Base-by-base conservation (phyloP, 2,888 invertebrate genomes). In the Dromius quadrimaculatus region DNA sequence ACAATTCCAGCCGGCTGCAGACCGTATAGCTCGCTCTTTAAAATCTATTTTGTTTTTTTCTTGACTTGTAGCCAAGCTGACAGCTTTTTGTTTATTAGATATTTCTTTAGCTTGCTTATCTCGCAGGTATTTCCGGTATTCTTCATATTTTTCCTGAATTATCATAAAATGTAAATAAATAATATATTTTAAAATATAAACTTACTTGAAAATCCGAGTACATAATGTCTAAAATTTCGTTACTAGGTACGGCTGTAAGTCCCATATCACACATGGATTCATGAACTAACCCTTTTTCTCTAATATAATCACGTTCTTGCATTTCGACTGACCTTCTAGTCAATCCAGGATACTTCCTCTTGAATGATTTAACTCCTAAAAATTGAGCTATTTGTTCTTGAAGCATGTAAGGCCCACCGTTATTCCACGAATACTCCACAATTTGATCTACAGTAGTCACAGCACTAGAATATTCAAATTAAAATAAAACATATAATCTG, bases 301-400 rank as follows among this genome's bases (percentile, higher is more conserved):
- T 88, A 38, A 98, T 87, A 83, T 91, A 95, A 78, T 94, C 94
- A 68, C 95, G 87, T 81, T 98, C 98, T 74, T 94, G 94, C 84
- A 94, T 94, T 75, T 95, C 95, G 20, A 97, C 90, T 73, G 91
- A 85, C 65, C 97, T 87, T 68, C 97, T 86, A 74, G 90, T 89
- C 63, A 95, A 82, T 81, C 95, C 94, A n/a, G 94, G 92, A 83
- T 95, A 95, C 79, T 97, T 96, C 74, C 98, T 87, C 82, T 98
- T 98, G 82, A 99, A 98, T 71, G 97, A 97, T 80, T 96, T 97
- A 28, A 98, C 93, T 36, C 93, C 94, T 72, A 99, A 86, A 83
- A 93, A 97, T 80, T 97, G 93, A 0, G 96, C 94, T 72, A 99
- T 92, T 81, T 93, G 98, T 81, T 98, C 98, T 83, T 98, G 97